phyloP scores from a whole-genome alignment of 2,797 vertebrate genomes.

The Loriculus beryllinus region DNA sequence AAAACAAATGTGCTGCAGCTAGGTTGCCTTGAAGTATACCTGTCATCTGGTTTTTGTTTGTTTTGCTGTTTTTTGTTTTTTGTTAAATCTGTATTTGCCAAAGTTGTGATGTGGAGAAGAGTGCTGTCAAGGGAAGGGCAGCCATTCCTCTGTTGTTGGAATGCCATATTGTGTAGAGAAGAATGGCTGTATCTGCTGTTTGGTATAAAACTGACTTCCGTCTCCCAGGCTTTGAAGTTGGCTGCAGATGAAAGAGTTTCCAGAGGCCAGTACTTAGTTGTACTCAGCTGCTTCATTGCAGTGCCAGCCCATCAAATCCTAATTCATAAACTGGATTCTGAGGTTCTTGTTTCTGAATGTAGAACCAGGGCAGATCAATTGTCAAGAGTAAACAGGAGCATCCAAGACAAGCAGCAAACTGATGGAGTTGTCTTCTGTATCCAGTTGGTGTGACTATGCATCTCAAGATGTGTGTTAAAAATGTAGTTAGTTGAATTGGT shows the following conservation, averaged over 20 bases:
- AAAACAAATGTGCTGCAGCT: fast-evolving
- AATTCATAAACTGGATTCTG: not conserved
- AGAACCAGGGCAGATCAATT: not conserved
- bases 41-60: not conserved
- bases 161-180: not conserved
- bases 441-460: not conserved
- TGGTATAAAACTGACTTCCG: not conserved
- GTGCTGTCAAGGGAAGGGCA: not conserved
- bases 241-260: not conserved
- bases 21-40: not conserved
- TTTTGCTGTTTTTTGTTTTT: not conserved
- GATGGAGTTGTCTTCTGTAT: not conserved
- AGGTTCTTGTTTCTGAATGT: not conserved
- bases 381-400: not conserved
- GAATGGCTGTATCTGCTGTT: not conserved
- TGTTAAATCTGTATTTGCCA: not conserved
- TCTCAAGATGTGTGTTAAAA: not conserved
- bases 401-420: not conserved
- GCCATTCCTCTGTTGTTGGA: not conserved
- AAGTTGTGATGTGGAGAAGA: not conserved
- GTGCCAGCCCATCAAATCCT: not conserved
- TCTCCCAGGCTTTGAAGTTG: not conserved
- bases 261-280: not conserved
- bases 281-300: not conserved
- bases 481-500: not conserved